These are phyloP conservation scores for Pachycephala philippinensis DNA, from an alignment of 2,113 vertebrate genomes.

Conservation along the genomic window DNA sequence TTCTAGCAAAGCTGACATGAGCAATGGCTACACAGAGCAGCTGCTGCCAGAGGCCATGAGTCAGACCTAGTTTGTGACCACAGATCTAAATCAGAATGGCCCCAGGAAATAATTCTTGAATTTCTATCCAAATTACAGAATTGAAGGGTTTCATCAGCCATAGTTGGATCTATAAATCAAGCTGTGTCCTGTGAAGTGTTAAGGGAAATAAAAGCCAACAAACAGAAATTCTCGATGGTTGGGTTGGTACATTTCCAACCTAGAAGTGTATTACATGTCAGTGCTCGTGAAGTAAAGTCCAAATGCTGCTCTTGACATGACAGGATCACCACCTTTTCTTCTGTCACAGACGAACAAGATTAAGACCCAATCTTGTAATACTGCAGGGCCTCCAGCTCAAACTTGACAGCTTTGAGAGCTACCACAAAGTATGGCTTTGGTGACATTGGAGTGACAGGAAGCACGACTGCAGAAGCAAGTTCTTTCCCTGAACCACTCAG, in stretches of 20 bases:
- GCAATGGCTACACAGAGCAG: neutral
- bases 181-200: neutral
- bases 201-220: neutral
- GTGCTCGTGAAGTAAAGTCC: accelerated
- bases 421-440: neutral
- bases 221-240: neutral
- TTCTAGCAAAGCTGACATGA: constrained; percentile 11
- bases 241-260: neutral
- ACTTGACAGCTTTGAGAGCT: neutral
- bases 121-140: neutral
- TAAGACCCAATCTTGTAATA: neutral
- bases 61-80: neutral
- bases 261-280: neutral
- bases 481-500: neutral
- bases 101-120: neutral
- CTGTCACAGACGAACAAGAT: neutral
- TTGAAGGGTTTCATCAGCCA: neutral
- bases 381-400: neutral
- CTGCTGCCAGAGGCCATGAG: neutral
- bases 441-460: neutral
- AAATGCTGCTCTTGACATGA: neutral
- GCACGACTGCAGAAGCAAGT: neutral
- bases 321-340: neutral
- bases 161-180: neutral
- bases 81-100: neutral